Conservation (phyloP, 2,113 vertebrate genomes). For the Phaethon lepturus region DNA sequence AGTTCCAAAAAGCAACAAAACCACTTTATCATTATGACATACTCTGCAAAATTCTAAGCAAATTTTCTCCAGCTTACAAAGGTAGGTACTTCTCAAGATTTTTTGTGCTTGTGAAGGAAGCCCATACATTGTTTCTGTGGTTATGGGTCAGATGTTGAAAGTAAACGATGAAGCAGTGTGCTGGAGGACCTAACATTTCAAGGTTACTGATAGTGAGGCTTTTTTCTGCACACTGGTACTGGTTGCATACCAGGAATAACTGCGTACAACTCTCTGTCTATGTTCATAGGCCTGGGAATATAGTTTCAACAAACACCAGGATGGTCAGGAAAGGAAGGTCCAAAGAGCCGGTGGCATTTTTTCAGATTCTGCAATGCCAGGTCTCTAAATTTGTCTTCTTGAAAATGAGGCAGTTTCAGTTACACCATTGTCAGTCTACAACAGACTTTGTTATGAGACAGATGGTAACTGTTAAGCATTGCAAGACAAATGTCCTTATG, state of each 20-base stretch:
- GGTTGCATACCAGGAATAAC: neutral
- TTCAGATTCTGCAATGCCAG: neutral
- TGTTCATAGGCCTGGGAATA: neutral
- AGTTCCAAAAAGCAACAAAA: neutral
- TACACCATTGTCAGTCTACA: neutral
- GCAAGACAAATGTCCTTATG: neutral
- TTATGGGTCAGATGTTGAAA: neutral
- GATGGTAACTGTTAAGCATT: constrained; percentile 3
- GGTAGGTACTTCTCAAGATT: neutral
- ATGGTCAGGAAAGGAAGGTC: neutral
- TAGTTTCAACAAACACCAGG: neutral
- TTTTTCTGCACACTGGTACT: neutral
- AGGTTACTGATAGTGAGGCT: neutral
- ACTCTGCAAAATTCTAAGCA: neutral
- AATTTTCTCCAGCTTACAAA: neutral
- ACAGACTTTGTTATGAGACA: neutral
- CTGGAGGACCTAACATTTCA: neutral
- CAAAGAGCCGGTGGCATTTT: neutral
- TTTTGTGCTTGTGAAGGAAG: neutral
- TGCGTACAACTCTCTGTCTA: neutral
- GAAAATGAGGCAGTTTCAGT: neutral
- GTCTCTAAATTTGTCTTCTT: neutral
- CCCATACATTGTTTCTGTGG: neutral
- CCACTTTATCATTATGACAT: neutral
- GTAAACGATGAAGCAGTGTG: neutral